Base-by-base conservation (phyloP, 92 coral and sea anemone species). In the Siderastrea radians region DNA sequence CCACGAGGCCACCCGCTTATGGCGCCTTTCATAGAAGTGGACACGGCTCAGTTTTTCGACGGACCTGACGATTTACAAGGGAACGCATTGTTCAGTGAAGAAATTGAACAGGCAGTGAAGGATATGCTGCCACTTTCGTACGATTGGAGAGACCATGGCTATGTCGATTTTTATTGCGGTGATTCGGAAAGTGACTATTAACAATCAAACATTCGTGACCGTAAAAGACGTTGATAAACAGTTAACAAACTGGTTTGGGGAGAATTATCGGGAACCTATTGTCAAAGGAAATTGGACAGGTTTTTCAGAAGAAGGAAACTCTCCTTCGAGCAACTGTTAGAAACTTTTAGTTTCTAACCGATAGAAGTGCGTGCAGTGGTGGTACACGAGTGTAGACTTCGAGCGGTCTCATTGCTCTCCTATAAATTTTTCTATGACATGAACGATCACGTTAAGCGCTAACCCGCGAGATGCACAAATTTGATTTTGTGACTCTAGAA, bases 171-270 rank as follows among this genome's bases (percentile, higher is more conserved):
- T 14, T 91, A 94, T 47, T 14, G 64, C 50, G 90, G 86, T 0
- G 83, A 80, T n/a, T 81, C 81, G 6, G 68, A 53, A 11, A 85
- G 90, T 82, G 8, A 80, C 83, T 38, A 94, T 94, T 5, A 84
- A 93, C 66, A n/a, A n/a, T n/a, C n/a, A n/a, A n/a, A n/a, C n/a
- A n/a, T n/a, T n/a, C n/a, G n/a, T n/a, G n/a, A n/a, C 93, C 13
- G 66, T 88, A 6, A 91, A 90, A 87, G 90, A 91, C 2, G 68
- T 74, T 12, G 80, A 91, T 14, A 68, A 72, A 17, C 91, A 84
- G 72, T 57, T 94, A 51, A 49, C 12, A 26, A 81, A 77, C 80
- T 91, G 93, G 92, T 94, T 91, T 72, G 94, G 96, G 7, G 73
- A 65, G 48, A 63, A 82, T 5, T 94, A 86, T 46, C 64, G 15